Evolutionary conservation across 2,113 vertebrate species (phyloP), one percentile per base, ranked within the genome.

Genomic region (Zosterops pallidus): DNA sequence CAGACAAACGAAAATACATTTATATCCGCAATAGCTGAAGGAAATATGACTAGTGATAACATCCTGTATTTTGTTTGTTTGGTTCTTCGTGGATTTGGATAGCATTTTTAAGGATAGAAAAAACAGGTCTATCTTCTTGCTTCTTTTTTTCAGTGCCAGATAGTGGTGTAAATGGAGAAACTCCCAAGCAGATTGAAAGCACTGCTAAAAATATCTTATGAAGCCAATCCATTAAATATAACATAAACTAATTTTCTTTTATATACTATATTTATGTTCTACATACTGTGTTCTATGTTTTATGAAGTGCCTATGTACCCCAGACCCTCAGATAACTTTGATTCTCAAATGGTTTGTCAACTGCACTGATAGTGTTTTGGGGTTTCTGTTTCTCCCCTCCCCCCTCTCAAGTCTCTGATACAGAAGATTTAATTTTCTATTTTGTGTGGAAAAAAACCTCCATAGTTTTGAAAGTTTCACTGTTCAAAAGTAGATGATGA

Each of bases 21-120:
- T 33, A 49, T 50, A 47, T 71, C 42, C 11, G 21, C 55, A 26
- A 42, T 23, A 35, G 41, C 57, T 92, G 46, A 95, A 92, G 86
- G 37, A 91, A 95, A 94, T 81, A 70, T 79, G 42, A 84, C 41
- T 95, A 84, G 25, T 46, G n/a, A 9, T 94, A n/a, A 65, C n/a
- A 63, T 46, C 6, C 7, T 64, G 0, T 19, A 18, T 65, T 87
- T 79, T 47, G 12, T 33, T 62, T 74, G 33, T 0, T 41, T 87
- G 3, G 1, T 65, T 92, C 17, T 68, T 74, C 57, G 57, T 24
- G 23, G 26, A 14, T 35, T 85, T 62, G 21, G 44, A 37, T 60
- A 76, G 9, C 10, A 47, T 88, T 83, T 86, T 74, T 53, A 72
- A 26, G 4, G 13, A 28, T 44, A 49, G 52, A 31, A 77, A 60